Base-by-base conservation (phyloP, 2,113 vertebrate genomes). In the Balaeniceps rex region DNA sequence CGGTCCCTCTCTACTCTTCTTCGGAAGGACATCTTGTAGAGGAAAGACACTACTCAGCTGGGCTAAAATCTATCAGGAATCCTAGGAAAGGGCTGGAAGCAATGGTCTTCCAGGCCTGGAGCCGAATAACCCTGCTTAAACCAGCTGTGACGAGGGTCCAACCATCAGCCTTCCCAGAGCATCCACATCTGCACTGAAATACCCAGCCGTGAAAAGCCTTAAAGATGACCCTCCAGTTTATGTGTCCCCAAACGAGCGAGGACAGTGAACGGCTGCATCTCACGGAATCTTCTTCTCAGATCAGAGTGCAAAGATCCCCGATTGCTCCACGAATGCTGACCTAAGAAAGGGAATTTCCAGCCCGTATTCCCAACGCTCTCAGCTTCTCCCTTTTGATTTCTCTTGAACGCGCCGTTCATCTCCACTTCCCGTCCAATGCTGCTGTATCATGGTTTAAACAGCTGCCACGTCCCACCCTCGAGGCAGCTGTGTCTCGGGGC, bases 381-480 rank as follows among this genome's bases (percentile, higher is more conserved):
- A 66, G 15, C 60, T 68, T 64, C 57, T 88, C 77, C 79, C 51
- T 72, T 92, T 91, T 78, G 72, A 24, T 95, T 87, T 90, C 68
- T 51, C 76, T 40, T 51, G 83, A 78, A 17, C 0, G 0, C 7
- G 1, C 60, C 3, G 2, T 79, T 76, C 84, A 11, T 93, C 92
- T 23, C 60, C 2, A 0, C 4, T 46, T 80, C 94, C 71, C 5
- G 1, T 57, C 87, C 93, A 74, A 24, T 3, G 6, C 85, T 84
- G 75, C 92, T 88, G 81, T 90, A 81, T 95, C 88, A 68, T 92
- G 93, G 85, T 75, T 78, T 70, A 88, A 90, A 23, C 86, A 95
- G 95, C 95, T 96, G 94, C 90, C 95, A 83, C 44, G 69, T 96
- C 95, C 96, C 97, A 95, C 95, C 97, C 94, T 88, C 1, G 12